A percentile compares a stretch with the other conserved stretches of the same genome.
phyloP scores from a whole-genome alignment of 2,888 invertebrate species.

The Tethea ocularis region DNA sequence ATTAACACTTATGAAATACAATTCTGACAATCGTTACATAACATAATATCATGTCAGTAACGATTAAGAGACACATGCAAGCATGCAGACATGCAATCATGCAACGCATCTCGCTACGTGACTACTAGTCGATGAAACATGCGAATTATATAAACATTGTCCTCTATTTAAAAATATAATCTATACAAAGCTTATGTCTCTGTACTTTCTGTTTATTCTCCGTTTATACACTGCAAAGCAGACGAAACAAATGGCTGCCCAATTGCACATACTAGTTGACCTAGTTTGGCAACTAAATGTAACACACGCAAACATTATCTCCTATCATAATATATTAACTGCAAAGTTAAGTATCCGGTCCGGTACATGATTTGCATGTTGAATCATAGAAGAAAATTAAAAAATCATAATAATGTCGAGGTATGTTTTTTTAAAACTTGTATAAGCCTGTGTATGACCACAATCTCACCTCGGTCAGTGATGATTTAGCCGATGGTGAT shows the following conservation, averaged over 20 bases:
- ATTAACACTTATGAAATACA: background rate
- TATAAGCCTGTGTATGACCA: too few relatives aligned
- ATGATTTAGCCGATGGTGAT: too few relatives aligned
- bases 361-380: background rate
- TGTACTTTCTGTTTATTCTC: background rate
- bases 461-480: too few relatives aligned
- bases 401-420: too few relatives aligned
- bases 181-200: conserved; percentile 13
- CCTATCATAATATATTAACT: background rate
- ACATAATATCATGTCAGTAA: background rate
- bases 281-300: background rate
- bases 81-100: conserved; percentile 15
- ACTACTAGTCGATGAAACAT: conserved; percentile 14
- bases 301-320: background rate
- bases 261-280: conserved; percentile 2
- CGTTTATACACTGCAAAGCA: conserved; percentile 17
- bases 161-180: conserved; percentile 8
- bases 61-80: background rate
- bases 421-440: too few relatives aligned
- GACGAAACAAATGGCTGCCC: conserved; percentile 12
- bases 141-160: conserved; percentile 16
- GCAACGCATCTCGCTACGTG: conserved; percentile 29
- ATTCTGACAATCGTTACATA: conserved; percentile 2
- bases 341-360: background rate
- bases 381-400: background rate